Evolutionary conservation across 2,797 vertebrate genomes (phyloP).

Genomic region (Tympanoctomys barrerae): DNA sequence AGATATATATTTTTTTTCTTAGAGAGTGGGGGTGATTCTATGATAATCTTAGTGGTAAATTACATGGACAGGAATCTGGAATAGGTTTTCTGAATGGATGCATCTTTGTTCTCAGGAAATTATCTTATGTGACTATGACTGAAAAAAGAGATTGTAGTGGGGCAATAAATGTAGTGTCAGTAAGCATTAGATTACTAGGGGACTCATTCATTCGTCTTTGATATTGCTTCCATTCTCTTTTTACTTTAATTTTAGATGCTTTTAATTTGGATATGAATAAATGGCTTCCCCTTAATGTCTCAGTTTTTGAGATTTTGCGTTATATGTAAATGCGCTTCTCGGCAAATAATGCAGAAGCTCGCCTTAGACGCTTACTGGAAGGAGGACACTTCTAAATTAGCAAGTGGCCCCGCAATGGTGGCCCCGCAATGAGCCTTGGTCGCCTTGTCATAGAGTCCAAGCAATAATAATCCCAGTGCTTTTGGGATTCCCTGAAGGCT

Average conservation of each 20-base stretch:
- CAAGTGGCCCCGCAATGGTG: neutral
- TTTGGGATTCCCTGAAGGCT: neutral
- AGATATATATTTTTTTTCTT: neutral
- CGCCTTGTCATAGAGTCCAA: neutral
- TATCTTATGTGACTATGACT: neutral
- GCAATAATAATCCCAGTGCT: neutral
- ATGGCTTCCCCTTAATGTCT: neutral
- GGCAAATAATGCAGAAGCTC: neutral
- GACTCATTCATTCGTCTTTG: neutral
- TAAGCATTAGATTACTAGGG: neutral
- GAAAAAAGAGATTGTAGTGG: neutral
- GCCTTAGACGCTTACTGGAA: neutral
- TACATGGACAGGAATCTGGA: neutral
- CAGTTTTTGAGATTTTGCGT: slow-evolving; percentile 4
- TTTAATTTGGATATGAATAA: neutral
- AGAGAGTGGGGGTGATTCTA: neutral
- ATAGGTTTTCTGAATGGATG: slow-evolving; percentile 41
- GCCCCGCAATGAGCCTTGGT: neutral
- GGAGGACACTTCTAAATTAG: neutral
- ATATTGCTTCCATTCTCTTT: neutral
- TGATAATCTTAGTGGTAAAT: slow-evolving; percentile 46
- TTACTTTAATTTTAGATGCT: slow-evolving; percentile 1
- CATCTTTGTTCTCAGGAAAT: slow-evolving; percentile 50
- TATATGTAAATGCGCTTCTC: neutral
- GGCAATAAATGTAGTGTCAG: neutral